These are phyloP conservation scores for Tonatia bakeri DNA, from an alignment of 2,113 vertebrate species.

Conservation along the genomic window DNA sequence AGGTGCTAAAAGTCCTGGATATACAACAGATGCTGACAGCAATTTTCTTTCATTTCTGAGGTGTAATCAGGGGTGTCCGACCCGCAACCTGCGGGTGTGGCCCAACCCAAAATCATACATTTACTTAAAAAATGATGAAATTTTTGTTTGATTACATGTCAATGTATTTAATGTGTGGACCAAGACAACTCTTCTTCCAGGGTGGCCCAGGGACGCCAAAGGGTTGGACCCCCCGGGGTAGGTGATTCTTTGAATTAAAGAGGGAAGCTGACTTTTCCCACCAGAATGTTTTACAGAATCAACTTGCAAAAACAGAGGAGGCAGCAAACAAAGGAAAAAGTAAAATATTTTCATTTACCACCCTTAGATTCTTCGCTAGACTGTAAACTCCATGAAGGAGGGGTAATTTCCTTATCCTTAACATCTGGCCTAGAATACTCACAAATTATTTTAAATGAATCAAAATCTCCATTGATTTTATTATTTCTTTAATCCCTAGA, in stretches of 20 bases:
- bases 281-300: not conserved
- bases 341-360: not conserved
- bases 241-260: slow-evolving; percentile 30
- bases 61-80: too few species aligned
- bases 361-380: not conserved
- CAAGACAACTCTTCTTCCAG: too few species aligned
- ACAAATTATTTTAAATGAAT: not conserved
- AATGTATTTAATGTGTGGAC: too few species aligned
- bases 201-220: too few species aligned
- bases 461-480: not conserved
- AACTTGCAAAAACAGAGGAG: not conserved
- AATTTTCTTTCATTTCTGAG: not conserved
- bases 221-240: too few species aligned
- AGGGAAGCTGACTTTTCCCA: not conserved
- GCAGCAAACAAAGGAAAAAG: not conserved
- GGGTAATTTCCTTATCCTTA: not conserved
- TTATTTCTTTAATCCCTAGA: not conserved
- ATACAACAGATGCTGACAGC: not conserved
- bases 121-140: too few species aligned
- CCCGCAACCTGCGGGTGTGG: too few species aligned
- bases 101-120: too few species aligned
- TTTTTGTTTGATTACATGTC: too few species aligned
- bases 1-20: not conserved
- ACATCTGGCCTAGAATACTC: not conserved
- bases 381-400: not conserved